phyloP scores from a whole-genome alignment of 2,888 invertebrate genomes.

The Cheilosia impressa region DNA sequence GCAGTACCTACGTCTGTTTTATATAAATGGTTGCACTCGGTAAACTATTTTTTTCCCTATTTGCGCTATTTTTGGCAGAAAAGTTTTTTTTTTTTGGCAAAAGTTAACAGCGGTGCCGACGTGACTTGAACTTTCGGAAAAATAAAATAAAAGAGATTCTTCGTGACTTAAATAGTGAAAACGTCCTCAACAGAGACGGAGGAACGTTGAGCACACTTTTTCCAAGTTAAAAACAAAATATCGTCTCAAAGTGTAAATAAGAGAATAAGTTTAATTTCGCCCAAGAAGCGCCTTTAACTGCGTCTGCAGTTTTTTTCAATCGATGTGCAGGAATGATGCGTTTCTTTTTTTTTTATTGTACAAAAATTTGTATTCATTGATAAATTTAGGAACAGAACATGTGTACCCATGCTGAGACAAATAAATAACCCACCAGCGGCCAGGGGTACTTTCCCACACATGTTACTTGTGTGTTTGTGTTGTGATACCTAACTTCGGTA shows the following conservation, averaged over 20 bases:
- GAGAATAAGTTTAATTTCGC: not conserved
- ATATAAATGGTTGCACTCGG: constrained; percentile 42
- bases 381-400: not conserved
- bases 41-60: constrained; percentile 16
- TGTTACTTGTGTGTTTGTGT: constrained; percentile 2
- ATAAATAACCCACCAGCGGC: constrained; percentile 26
- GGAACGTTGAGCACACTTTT: not conserved
- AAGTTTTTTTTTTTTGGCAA: constrained; percentile 49
- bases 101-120: constrained; percentile 61
- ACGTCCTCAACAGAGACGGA: constrained; percentile 15
- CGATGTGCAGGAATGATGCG: not conserved
- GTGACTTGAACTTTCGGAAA: constrained; percentile 49
- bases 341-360: not conserved
- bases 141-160: constrained; percentile 26
- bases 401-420: constrained; percentile 14
- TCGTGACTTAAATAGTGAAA: constrained; percentile 63
- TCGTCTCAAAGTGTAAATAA: constrained; percentile 1
- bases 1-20: constrained; percentile 26
- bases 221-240: not conserved
- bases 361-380: constrained; percentile 1
- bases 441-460: constrained; percentile 19
- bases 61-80: constrained; percentile 42
- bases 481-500: not conserved
- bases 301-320: not conserved
- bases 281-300: not conserved